These are phyloP conservation scores for Coreius guichenoti DNA, from an alignment of 2,797 vertebrate species.

Conservation along the genomic window DNA sequence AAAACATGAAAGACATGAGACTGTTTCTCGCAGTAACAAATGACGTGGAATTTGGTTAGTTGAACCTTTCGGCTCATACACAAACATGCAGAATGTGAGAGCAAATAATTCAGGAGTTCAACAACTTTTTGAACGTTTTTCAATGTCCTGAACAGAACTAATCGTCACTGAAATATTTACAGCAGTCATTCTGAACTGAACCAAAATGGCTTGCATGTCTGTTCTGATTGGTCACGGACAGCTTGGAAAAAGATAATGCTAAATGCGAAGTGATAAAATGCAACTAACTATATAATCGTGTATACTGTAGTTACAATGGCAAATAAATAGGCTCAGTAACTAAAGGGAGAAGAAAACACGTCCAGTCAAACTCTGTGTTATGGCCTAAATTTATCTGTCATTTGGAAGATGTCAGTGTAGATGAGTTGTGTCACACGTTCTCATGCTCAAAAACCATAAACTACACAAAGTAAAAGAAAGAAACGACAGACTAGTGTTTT, in stretches of 20 bases:
- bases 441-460: not conserved
- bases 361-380: not conserved
- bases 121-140: not conserved
- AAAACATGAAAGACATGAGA: conserved; percentile 24
- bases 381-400: no score
- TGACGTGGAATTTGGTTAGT: not conserved
- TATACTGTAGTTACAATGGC: not conserved
- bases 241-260: not conserved
- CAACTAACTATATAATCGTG: not conserved
- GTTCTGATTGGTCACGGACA: not conserved
- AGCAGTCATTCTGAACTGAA: not conserved
- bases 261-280: not conserved
- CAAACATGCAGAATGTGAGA: conserved; percentile 10
- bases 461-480: not conserved
- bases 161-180: not conserved
- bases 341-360: not conserved
- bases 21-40: conserved; percentile 27
- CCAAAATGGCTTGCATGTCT: not conserved
- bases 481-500: not conserved
- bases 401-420: not conserved
- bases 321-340: not conserved
- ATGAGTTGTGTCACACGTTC: not conserved
- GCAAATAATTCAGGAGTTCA: not conserved
- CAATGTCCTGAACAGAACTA: not conserved
- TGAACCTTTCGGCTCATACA: conserved; percentile 3